Conservation (phyloP, 2,797 vertebrate species). For the Neoniphon sammara region DNA sequence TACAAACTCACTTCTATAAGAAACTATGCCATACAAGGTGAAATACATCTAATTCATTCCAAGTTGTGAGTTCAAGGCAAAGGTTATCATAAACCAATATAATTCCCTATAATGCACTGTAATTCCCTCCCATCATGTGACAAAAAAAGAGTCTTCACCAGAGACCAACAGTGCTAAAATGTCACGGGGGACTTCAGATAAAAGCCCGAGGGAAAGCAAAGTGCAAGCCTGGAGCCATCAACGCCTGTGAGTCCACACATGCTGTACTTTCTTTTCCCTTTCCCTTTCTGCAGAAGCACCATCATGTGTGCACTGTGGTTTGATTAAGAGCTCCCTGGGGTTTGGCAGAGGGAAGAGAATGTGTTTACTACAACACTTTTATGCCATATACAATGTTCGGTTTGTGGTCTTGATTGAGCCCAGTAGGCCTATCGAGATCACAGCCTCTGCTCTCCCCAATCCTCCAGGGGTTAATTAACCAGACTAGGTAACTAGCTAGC, state of each 20-base stretch:
- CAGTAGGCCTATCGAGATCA: conserved; percentile 89
- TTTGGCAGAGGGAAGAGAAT: conserved; percentile 72
- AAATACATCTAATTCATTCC: conserved; percentile 11
- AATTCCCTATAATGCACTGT: conserved; percentile 6
- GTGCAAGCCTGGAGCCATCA: conserved; percentile 17
- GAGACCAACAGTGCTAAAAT: conserved; percentile 26
- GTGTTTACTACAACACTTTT: conserved; percentile 92
- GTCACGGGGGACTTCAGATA: conserved; percentile 52
- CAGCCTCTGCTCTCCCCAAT: conserved; percentile 76
- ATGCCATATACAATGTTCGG: conserved; percentile 84
- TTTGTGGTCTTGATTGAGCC: conserved; percentile 88
- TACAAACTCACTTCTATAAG: conserved; percentile 29
- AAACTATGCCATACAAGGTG: conserved; percentile 40
- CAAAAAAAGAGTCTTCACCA: conserved; percentile 32
- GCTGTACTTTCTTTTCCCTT: conserved; percentile 27
- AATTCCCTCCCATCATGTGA: conserved; percentile 49
- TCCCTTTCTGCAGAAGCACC: conserved; percentile 54
- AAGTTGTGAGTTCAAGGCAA: conserved; percentile 31
- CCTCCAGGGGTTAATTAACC: conserved; percentile 91
- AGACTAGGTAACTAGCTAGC: conserved; percentile 80
- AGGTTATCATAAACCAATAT: neutral
- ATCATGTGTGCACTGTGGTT: conserved; percentile 79
- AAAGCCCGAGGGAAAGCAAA: conserved; percentile 26
- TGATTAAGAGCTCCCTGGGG: conserved; percentile 86
- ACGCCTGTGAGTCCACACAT: conserved; percentile 21